Base-by-base conservation (phyloP, 1,140 invertebrate species). In the Semibalanus balanoides region DNA sequence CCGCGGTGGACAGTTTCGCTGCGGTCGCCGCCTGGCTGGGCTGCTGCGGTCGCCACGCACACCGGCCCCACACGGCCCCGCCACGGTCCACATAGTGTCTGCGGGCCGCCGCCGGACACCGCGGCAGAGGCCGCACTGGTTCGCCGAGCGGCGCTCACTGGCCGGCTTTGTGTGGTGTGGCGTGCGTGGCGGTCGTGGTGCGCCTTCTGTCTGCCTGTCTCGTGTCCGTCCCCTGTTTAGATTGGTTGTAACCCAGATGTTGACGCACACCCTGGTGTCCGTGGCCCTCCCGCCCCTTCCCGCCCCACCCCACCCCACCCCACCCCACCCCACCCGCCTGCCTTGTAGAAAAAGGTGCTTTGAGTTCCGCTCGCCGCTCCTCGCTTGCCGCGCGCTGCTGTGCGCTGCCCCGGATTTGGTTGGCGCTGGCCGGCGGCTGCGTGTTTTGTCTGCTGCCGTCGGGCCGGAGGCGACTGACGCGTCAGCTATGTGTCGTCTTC, bases 371-470 rank as follows among this genome's bases (percentile, higher is more conserved):
- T 69, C 64, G 76, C 74, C 74, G 51, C 76, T 51, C 70, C 75
- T 31, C 75, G 75, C 64, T 25, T 76, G 28, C 64, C 71, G 30
- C 64, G 35, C 75, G 31, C 71, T 30, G 70, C 75, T 29, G 27
- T n/a, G n/a, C n/a, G 27, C 75, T 76, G 40, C 27, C 30, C 5
- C 76, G 43, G 76, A 77, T 70, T 74, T 76, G 27, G 76, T 30
- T 35, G 30, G 22, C 11, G 51, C 51, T 64, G 51, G 51, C 51
- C 1, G 14, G 11, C 51, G 51, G 51, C 51, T 14, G 51, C 9
- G 22, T 64, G 51, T 64, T 64, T 64, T 64, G 51, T 25, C 51
- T 17, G 35, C 14, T 64, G 51, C 51, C 14, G 14, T 7, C 1
- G 51, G 22, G 51, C 51, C 14, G 14, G 51, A 25, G 51, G 22